Evolutionary conservation across 2,888 invertebrate genomes (phyloP).

Genomic region (Corythucha ciliata): DNA sequence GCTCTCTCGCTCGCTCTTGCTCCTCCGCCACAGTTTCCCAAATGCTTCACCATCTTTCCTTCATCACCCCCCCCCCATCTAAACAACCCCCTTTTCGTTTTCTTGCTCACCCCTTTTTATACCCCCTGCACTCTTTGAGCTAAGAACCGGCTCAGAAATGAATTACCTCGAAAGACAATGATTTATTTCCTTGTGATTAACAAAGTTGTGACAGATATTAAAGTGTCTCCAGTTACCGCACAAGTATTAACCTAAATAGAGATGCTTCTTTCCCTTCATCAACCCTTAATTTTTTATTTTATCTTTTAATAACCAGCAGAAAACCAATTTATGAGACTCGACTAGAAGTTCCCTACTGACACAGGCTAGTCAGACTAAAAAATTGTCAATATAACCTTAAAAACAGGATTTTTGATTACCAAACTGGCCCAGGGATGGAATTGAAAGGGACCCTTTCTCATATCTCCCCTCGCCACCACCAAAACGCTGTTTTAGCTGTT

Average conservation of each 20-base stretch:
- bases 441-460: too few relatives aligned
- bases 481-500: too few relatives aligned
- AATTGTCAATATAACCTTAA: too few relatives aligned
- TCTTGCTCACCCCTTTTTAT: background rate
- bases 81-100: slow-evolving; percentile 16
- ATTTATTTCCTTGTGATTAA: slow-evolving; percentile 28
- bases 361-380: too few relatives aligned
- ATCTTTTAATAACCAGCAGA: too few relatives aligned
- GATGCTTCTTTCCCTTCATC: slow-evolving; percentile 1
- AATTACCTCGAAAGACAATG: slow-evolving; percentile 22
- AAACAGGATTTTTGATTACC: too few relatives aligned
- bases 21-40: slow-evolving; percentile 11
- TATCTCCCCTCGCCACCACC: too few relatives aligned
- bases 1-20: too few relatives aligned
- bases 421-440: too few relatives aligned
- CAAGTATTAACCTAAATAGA: slow-evolving; percentile 26
- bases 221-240: slow-evolving; percentile 20
- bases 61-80: background rate
- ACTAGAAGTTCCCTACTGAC: too few relatives aligned
- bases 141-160: slow-evolving; percentile 19
- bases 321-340: too few relatives aligned
- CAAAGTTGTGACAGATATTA: slow-evolving; percentile 27
- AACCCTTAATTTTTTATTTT: too few relatives aligned
- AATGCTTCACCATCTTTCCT: background rate
- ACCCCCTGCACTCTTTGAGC: background rate